Base-by-base conservation (phyloP, 2,797 vertebrate genomes). In the Chaunax sp. region DNA sequence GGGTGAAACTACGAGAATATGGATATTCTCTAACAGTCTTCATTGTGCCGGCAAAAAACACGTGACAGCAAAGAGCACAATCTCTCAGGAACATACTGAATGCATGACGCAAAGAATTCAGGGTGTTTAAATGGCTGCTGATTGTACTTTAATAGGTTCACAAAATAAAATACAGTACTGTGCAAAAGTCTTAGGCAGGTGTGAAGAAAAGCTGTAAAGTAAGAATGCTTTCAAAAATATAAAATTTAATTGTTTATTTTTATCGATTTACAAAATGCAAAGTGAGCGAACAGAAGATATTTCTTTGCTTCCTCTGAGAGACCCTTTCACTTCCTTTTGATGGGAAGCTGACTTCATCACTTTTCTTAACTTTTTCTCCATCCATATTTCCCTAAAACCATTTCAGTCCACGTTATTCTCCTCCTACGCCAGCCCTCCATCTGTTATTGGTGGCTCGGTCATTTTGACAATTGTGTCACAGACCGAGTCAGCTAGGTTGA, bases 401-500 rank as follows among this genome's bases (percentile, higher is more conserved):
- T 59, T 69, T 55, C 13, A 46, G 26, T 19, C 28, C 33, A 23
- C 30, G 1, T 61, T 49, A 50, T 50, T 53, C 25, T 52, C 23
- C 20, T 56, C 55, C 23, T 3, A 41, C 43, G 50, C 28, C 40
- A 61, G 52, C 14, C 20, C 33, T 60, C 33, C 44, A 56, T 57
- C 56, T 59, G 67, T 76, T 75, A 71, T 11, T 33, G 50, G 30
- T 6, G 14, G 33, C 53, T 64, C 25, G 22, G 2, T 9, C 35
- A 37, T 8, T 72, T 41, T 77, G 75, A 60, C 50, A 67, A 25
- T 22, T 58, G 35, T 49, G 52, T 46, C 56, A 55, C 40, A 57
- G 16, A 12, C 5, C 43, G 50, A 47, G 23, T 44, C 26, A 41
- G 26, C 2, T 7, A 40, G 0, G 22, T 40, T 52, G 20, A 50